Percentiles rank a stretch among this genome's conserved stretches.
Evolutionary conservation across 53 echinoderm and acorn worm genomes (phyloP).

Genomic region (Hippasteria phrygiana): DNA sequence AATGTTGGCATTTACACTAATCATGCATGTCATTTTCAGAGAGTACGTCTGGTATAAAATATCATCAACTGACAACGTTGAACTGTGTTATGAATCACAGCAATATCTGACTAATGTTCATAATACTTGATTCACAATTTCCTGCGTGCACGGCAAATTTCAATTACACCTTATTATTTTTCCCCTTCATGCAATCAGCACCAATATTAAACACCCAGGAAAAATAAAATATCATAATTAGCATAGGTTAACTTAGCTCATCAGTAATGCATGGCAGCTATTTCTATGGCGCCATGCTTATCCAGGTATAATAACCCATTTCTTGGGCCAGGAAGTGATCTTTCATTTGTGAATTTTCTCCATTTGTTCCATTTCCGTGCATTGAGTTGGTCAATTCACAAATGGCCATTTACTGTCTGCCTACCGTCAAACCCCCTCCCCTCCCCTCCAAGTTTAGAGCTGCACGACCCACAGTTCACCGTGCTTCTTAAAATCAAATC

Average conservation of each 20-base stretch:
- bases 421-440: neutral
- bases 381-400: neutral
- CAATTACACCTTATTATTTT: neutral
- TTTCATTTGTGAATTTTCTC: neutral
- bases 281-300: neutral
- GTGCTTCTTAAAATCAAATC: neutral
- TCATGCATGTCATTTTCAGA: too few relatives aligned
- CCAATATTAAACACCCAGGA: neutral
- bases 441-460: neutral
- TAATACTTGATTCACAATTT: neutral
- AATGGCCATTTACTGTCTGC: neutral
- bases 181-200: neutral
- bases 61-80: too few relatives aligned
- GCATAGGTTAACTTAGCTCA: neutral
- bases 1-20: too few relatives aligned
- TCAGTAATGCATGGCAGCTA: neutral
- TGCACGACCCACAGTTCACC: neutral
- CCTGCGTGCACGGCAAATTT: neutral
- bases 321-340: conserved; percentile 2
- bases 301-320: conserved; percentile 10
- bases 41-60: too few relatives aligned
- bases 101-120: neutral
- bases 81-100: too few relatives aligned
- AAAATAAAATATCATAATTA: neutral
- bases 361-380: neutral